A percentile compares a stretch with the other conserved stretches of the same genome.
phyloP scores from a whole-genome alignment of 2,113 vertebrate genomes.

The Gyps fulvus region DNA sequence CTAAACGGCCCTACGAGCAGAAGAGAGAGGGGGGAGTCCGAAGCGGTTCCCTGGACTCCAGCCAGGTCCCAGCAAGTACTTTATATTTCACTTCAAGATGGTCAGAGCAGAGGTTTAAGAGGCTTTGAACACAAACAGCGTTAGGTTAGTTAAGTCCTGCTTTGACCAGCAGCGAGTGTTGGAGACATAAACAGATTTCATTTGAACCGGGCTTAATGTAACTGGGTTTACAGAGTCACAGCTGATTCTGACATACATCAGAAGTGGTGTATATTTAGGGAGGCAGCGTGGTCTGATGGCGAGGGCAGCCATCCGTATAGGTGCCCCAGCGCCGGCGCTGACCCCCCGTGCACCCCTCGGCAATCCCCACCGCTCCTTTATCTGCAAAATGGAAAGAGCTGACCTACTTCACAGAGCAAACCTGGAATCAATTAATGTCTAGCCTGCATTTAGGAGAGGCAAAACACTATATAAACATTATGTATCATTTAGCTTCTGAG shows the following conservation, averaged over 20 bases:
- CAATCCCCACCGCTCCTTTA: background rate
- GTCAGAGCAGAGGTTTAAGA: conserved; percentile 15
- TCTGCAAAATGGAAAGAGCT: conserved; percentile 10
- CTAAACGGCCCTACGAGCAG: background rate
- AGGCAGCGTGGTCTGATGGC: background rate
- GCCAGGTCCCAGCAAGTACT: background rate
- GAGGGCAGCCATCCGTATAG: background rate
- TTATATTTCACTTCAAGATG: background rate
- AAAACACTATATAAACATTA: conserved; percentile 60
- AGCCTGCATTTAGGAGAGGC: conserved; percentile 49
- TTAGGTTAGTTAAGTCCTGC: conserved; percentile 14
- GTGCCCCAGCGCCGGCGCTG: background rate
- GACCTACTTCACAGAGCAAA: conserved; percentile 18
- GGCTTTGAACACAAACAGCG: background rate
- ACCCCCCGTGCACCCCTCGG: background rate
- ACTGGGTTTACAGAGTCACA: background rate
- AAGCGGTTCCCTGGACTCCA: background rate
- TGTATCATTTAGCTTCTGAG: conserved; percentile 58
- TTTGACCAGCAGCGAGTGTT: background rate
- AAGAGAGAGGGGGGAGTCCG: background rate
- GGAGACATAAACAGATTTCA: conserved; percentile 50
- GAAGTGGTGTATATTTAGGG: background rate
- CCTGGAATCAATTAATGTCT: conserved; percentile 65
- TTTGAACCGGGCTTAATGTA: conserved; percentile 22
- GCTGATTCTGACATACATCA: background rate